Conservation (phyloP, 2,797 vertebrate species). For the Staurois parvus region DNA sequence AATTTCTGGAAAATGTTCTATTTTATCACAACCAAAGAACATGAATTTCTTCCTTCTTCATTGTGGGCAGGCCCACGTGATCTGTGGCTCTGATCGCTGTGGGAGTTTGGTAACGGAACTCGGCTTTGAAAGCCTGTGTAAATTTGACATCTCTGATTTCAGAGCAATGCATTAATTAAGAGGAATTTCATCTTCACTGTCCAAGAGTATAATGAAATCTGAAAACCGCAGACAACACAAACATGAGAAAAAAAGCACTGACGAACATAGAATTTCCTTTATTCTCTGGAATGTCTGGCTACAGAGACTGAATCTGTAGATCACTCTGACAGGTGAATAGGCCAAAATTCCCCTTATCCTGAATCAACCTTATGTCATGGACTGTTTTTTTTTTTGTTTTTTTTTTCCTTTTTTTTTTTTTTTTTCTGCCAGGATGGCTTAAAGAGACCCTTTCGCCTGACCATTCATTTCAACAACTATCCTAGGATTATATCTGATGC, state of each 20-base stretch:
- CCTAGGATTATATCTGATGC: too few relatives aligned
- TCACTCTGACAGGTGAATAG: conserved; percentile 24
- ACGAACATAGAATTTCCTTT: conserved; percentile 17
- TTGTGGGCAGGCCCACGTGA: background rate
- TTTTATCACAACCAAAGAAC: too few relatives aligned
- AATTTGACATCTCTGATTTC: conserved; percentile 41
- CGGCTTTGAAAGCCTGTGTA: conserved; percentile 27
- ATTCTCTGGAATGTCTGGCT: conserved; percentile 35
- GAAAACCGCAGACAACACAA: conserved; percentile 50
- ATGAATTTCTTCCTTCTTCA: background rate
- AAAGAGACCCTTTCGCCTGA: too few relatives aligned
- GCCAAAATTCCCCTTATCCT: conserved; percentile 25
- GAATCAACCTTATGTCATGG: conserved; percentile 26
- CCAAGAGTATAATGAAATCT: conserved; percentile 32
- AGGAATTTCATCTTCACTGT: conserved; percentile 46
- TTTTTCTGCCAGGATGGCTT: too few relatives aligned
- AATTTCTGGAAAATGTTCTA: too few relatives aligned
- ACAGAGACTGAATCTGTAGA: background rate
- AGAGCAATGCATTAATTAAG: conserved; percentile 53
- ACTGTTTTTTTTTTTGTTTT: background rate
- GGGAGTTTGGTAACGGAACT: conserved; percentile 13
- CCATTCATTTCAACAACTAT: too few relatives aligned
- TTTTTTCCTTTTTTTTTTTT: background rate
- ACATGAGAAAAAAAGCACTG: background rate
- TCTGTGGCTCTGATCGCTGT: background rate